Evolutionary conservation across 1,140 invertebrate genomes (phyloP).

Genomic region (Tribolium madens): DNA sequence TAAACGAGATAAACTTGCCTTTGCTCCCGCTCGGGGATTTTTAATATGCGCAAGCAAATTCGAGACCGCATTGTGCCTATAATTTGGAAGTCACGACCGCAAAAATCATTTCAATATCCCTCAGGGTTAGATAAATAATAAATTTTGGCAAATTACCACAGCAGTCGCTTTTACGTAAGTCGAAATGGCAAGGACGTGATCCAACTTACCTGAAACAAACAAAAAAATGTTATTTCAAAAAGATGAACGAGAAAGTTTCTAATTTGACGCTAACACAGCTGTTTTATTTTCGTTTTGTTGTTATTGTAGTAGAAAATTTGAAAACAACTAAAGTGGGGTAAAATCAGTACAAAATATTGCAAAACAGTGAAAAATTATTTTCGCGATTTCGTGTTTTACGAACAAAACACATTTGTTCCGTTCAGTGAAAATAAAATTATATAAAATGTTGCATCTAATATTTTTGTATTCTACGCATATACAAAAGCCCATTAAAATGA

Average conservation of each 20-base stretch:
- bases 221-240: not conserved
- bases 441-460: too few relatives aligned
- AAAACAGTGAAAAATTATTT: too few relatives aligned
- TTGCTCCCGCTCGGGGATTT: not conserved
- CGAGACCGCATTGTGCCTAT: not conserved
- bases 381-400: too few relatives aligned
- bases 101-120: not conserved
- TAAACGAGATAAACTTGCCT: slow-evolving; percentile 26
- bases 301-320: too few relatives aligned
- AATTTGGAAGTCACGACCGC: not conserved
- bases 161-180: not conserved
- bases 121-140: not conserved
- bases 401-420: too few relatives aligned
- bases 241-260: not conserved
- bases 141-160: not conserved
- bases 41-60: slow-evolving; percentile 8
- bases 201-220: not conserved
- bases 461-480: too few relatives aligned
- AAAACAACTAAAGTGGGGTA: too few relatives aligned
- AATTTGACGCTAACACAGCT: not conserved
- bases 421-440: too few relatives aligned
- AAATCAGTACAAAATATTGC: too few relatives aligned
- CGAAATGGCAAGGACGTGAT: not conserved
- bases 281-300: too few relatives aligned
- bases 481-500: too few relatives aligned